Percentiles rank a stretch among this genome's conserved stretches.
Evolutionary conservation across 2,113 vertebrate species (phyloP).

Genomic region (Lipophrys pholis): DNA sequence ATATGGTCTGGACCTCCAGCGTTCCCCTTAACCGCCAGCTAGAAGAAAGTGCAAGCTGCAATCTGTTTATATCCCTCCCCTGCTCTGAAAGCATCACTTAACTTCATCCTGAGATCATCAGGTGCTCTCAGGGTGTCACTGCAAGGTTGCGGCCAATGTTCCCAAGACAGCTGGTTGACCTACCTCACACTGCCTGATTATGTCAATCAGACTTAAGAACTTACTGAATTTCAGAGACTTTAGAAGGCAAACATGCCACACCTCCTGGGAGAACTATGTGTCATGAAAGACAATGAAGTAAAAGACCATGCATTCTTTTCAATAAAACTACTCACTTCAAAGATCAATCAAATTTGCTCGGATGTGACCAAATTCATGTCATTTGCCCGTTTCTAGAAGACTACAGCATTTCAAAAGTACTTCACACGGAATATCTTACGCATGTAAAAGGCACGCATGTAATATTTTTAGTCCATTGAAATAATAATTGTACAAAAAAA

Average conservation of each 20-base stretch:
- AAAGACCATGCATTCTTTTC: neutral
- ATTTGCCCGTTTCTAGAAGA: neutral
- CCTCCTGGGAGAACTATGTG: neutral
- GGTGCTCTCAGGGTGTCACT: neutral
- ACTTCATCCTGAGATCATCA: neutral
- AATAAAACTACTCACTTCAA: neutral
- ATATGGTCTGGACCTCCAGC: no score
- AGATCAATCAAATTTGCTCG: neutral
- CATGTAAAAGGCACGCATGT: neutral
- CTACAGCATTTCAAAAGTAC: neutral
- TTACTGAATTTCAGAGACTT: neutral
- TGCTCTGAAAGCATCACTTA: neutral
- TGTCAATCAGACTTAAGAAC: neutral
- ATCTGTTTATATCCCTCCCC: neutral
- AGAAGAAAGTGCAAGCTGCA: neutral
- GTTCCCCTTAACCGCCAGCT: no score
- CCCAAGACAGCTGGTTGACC: neutral
- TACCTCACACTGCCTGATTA: no score
- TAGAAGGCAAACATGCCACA: neutral
- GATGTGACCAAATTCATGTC: neutral
- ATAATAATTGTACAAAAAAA: neutral
- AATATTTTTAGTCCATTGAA: no score
- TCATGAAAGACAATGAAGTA: neutral
- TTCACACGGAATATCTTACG: neutral
- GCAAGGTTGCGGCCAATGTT: neutral